Evolutionary conservation across 2,888 invertebrate genomes (phyloP).

Genomic region (Gymnosoma rotundatum): DNA sequence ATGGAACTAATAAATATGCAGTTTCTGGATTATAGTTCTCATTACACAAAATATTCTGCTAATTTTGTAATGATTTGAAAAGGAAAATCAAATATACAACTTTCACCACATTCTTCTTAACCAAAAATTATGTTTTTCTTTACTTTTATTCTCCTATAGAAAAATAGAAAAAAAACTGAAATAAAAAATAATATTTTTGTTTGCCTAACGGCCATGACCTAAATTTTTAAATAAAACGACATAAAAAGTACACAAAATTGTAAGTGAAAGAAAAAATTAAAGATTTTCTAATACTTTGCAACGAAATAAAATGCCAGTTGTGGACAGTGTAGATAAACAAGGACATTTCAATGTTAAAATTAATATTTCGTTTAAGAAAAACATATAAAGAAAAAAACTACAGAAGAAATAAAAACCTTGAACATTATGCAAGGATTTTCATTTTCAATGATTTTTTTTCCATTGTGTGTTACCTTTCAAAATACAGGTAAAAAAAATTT

Average conservation of each 20-base stretch:
- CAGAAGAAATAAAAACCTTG: constrained; percentile 42
- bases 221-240: background rate
- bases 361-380: background rate
- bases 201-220: constrained; percentile 12
- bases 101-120: background rate
- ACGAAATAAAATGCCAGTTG: background rate
- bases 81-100: background rate
- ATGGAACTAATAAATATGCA: no score
- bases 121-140: no score
- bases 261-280: background rate
- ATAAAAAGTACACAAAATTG: background rate
- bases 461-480: constrained; percentile 34
- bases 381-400: background rate
- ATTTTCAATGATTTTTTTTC: constrained; percentile 11
- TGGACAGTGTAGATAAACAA: constrained; percentile 14
- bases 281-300: background rate
- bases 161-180: background rate
- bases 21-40: no score
- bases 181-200: background rate
- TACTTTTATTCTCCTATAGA: background rate
- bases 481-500: constrained; percentile 24
- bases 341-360: constrained; percentile 44
- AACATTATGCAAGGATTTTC: constrained; percentile 38
- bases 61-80: no score
- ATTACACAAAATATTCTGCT: no score